Percentiles rank a stretch among this genome's conserved stretches.
phyloP scores from a whole-genome alignment of 2,888 invertebrate genomes.

The Cryptus viduatorius region DNA sequence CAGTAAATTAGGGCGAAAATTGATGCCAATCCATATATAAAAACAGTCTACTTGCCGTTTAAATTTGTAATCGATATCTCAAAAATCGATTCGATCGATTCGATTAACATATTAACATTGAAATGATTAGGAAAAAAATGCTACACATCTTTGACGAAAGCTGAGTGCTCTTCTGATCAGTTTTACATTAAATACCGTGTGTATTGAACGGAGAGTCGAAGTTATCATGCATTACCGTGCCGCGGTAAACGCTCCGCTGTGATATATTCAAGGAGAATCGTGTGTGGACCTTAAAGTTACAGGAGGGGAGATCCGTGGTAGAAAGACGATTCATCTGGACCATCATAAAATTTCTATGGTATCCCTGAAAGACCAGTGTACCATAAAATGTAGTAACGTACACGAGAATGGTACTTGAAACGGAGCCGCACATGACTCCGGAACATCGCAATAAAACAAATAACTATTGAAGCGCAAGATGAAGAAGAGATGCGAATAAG shows the following conservation, averaged over 20 bases:
- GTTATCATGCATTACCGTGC: no score
- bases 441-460: slow-evolving; percentile 29
- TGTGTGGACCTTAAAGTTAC: not conserved
- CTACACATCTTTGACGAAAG: no score
- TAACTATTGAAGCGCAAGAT: slow-evolving; percentile 20
- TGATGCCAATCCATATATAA: no score
- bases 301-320: not conserved
- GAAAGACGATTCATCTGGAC: slow-evolving; percentile 1
- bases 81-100: no score
- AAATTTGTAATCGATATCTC: no score
- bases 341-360: not conserved
- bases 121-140: no score
- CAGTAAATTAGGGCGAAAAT: no score
- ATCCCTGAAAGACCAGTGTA: slow-evolving; percentile 1
- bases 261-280: not conserved
- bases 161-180: no score
- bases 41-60: no score
- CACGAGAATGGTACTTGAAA: slow-evolving; percentile 40
- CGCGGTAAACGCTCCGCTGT: not conserved
- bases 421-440: slow-evolving; percentile 33
- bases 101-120: no score
- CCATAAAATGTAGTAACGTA: slow-evolving; percentile 8
- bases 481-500: slow-evolving; percentile 10
- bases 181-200: no score
- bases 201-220: no score